A percentile compares a stretch with the other conserved stretches of the same genome.
These are phyloP conservation scores for Zosterops japonicus DNA, from an alignment of 2,113 vertebrate genomes.

Conservation along the genomic window DNA sequence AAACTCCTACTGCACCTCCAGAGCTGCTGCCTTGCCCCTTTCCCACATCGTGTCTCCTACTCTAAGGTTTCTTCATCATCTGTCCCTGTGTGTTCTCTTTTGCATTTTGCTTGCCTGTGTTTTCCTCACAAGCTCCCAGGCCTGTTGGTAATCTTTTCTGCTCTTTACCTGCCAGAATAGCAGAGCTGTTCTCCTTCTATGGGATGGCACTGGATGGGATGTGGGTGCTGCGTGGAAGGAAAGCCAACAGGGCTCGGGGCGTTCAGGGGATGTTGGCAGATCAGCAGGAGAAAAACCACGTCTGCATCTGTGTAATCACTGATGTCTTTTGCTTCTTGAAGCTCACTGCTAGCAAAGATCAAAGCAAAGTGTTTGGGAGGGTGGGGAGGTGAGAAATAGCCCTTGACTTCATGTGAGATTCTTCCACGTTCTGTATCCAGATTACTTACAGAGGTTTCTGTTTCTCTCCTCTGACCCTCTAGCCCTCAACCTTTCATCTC, in stretches of 20 bases:
- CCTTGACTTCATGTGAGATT: not conserved
- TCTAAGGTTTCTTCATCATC: not conserved
- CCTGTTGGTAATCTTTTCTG: not conserved
- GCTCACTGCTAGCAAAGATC: not conserved
- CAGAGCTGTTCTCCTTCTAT: not conserved
- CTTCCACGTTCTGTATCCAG: not conserved
- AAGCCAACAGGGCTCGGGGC: not conserved
- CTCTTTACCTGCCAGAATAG: not conserved
- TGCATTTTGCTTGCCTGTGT: not conserved
- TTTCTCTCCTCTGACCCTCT: not conserved
- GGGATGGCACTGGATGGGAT: fast-evolving
- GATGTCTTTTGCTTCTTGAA: not conserved
- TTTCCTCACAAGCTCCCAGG: not conserved
- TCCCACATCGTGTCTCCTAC: fast-evolving
- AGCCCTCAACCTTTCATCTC: not conserved
- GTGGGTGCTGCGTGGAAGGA: not conserved
- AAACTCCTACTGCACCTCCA: fast-evolving
- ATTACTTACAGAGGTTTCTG: not conserved
- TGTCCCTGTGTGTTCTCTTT: not conserved
- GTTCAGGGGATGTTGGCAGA: not conserved
- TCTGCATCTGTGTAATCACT: not conserved
- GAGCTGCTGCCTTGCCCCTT: not conserved
- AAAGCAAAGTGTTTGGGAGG: not conserved
- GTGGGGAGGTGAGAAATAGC: not conserved
- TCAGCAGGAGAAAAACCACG: not conserved